phyloP scores from a whole-genome alignment of 2,888 invertebrate genomes.

The Meandrusa payeni region DNA sequence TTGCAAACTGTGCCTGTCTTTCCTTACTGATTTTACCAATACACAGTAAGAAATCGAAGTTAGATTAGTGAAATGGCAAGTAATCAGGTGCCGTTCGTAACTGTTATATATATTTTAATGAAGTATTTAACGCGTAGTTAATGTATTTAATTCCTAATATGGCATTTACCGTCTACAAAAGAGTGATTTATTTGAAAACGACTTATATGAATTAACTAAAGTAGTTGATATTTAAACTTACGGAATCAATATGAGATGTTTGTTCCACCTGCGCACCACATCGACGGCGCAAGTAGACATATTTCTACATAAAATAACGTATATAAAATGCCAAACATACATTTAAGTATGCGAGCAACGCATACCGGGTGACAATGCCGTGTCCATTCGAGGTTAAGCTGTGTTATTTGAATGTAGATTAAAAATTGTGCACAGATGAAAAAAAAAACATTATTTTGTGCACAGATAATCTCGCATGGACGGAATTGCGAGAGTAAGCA shows the following conservation, averaged over 20 bases:
- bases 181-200: slow-evolving; percentile 71
- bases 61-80: slow-evolving; percentile 43
- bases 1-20: slow-evolving; percentile 57
- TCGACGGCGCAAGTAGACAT: slow-evolving; percentile 32
- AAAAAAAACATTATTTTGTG: no score
- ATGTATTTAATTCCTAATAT: slow-evolving; percentile 74
- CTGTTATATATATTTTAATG: slow-evolving; percentile 39
- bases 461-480: slow-evolving; percentile 38
- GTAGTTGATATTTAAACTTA: slow-evolving; percentile 63
- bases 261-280: slow-evolving; percentile 29
- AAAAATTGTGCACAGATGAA: slow-evolving; percentile 29
- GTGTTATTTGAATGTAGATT: slow-evolving; percentile 14
- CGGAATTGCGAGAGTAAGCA: slow-evolving; percentile 25
- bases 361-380: slow-evolving; percentile 51
- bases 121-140: slow-evolving; percentile 56
- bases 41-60: slow-evolving; percentile 46
- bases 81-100: slow-evolving; percentile 46
- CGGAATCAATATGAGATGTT: slow-evolving; percentile 44
- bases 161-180: slow-evolving; percentile 77
- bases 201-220: slow-evolving; percentile 65
- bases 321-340: slow-evolving; percentile 64
- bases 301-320: slow-evolving; percentile 42
- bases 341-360: slow-evolving; percentile 48
- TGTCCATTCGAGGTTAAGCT: slow-evolving; percentile 43
- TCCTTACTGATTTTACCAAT: slow-evolving; percentile 58